Base-by-base conservation (phyloP, 2,888 invertebrate genomes). In the Polymixis lichenea region DNA sequence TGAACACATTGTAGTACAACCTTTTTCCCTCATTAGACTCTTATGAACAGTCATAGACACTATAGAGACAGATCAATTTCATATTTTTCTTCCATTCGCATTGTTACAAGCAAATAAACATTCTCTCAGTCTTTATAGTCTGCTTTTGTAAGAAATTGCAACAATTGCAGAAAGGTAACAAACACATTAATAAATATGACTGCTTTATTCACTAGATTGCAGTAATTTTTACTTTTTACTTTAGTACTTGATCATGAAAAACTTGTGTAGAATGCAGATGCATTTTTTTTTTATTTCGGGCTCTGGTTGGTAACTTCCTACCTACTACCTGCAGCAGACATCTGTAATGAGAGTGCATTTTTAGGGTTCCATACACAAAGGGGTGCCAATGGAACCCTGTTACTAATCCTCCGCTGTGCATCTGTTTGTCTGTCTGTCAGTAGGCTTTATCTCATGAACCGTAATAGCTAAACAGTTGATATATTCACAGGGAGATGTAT, bases 41-140 rank as follows among this genome's bases (percentile, higher is more conserved):
- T 17, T 43, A 78, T 64, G 56, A 62, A 62, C 61, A 81, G 56
- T n/a, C 74, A 78, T 58, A 79, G 62, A 75, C 64, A 80, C 74
- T 71, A 46, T 49, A 58, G 43, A 64, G 38, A 56, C 28, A 51
- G 53, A 84, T 80, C 70, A 55, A 74, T 84, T 74, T 72, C 72
- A 67, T 66, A 28, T 58, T 64, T 82, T 83, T 72, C n/a, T 73
- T 58, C 53, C 22, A 25, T 83, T 84, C 84, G 61, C 84, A 83
- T 61, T 56, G 51, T 72, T 64, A 67, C 6, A 15, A 68, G 32
- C 17, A 25, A 60, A 65, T 77, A 67, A 67, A 69, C 78, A 74
- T 32, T 65, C 32, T 68, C 69, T 62, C 67, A 25, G 74, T 53
- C 61, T 71, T 84, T 74, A 70, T 74, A 67, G 58, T 69, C 25